These are phyloP conservation scores for Harpagifer antarcticus DNA, from an alignment of 2,797 vertebrate genomes.

Conservation along the genomic window DNA sequence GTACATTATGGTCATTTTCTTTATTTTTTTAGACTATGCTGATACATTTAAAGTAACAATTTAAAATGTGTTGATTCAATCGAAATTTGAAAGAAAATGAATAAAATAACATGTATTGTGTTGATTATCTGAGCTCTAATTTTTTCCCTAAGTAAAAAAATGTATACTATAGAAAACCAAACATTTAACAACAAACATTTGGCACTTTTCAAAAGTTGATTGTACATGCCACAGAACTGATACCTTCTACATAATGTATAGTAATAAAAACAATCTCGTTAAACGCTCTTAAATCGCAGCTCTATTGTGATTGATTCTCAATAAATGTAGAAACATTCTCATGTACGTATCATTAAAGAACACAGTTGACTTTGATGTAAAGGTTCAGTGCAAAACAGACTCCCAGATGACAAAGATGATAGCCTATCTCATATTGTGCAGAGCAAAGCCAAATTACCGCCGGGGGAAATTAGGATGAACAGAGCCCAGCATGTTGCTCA, in stretches of 20 bases:
- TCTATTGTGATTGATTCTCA: neutral
- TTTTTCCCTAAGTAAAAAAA: neutral
- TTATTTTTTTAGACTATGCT: neutral
- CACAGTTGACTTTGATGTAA: neutral
- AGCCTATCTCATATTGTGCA: neutral
- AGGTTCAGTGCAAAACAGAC: neutral
- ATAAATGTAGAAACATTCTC: neutral
- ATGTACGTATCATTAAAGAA: neutral
- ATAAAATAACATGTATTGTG: neutral
- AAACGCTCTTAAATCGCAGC: neutral
- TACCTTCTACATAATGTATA: neutral
- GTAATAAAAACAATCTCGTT: neutral
- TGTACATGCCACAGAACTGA: neutral
- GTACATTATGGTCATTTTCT: neutral
- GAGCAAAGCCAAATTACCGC: neutral
- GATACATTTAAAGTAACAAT: neutral
- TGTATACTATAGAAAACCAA: neutral
- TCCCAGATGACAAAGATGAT: neutral
- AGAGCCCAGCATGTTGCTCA: conserved; percentile 32
- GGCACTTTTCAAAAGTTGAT: neutral
- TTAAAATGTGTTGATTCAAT: neutral
- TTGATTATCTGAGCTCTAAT: neutral
- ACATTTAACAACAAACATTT: neutral
- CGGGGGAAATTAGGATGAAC: neutral
- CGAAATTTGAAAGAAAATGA: neutral